Conservation (phyloP, 2,888 invertebrate genomes). For the Actias luna region DNA sequence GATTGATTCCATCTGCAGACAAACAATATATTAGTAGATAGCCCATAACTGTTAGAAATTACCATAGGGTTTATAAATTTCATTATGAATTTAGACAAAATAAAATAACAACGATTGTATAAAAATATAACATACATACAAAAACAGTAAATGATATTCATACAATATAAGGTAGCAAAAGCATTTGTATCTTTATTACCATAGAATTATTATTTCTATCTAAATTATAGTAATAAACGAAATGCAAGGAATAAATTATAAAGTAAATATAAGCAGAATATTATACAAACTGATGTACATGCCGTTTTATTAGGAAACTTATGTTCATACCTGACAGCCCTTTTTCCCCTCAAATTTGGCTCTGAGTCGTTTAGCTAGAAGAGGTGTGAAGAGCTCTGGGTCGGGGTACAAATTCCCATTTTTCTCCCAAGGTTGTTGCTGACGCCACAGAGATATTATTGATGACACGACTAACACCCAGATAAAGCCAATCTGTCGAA, state of each 20-base stretch:
- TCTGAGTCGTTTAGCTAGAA: conserved; percentile 52
- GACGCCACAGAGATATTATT: conserved; percentile 56
- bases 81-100: background rate
- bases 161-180: too few species aligned
- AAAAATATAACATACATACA: too few species aligned
- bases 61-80: background rate
- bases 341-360: conserved; percentile 40
- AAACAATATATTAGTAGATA: conserved; percentile 44
- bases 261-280: background rate
- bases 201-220: too few species aligned
- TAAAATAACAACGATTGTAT: too few species aligned
- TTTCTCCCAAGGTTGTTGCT: conserved; percentile 65
- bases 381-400: conserved; percentile 70
- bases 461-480: conserved; percentile 65
- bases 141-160: too few species aligned
- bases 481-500: conserved; percentile 60
- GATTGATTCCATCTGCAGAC: conserved; percentile 48
- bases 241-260: conserved; percentile 1
- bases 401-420: conserved; percentile 54
- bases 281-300: background rate
- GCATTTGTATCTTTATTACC: too few species aligned
- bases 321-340: conserved; percentile 47
- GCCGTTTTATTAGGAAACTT: background rate
- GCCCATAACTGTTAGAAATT: conserved; percentile 8
- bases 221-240: too few species aligned